Evolutionary conservation across 2,888 invertebrate genomes (phyloP).

Genomic region (Lasioglossum lativentre): DNA sequence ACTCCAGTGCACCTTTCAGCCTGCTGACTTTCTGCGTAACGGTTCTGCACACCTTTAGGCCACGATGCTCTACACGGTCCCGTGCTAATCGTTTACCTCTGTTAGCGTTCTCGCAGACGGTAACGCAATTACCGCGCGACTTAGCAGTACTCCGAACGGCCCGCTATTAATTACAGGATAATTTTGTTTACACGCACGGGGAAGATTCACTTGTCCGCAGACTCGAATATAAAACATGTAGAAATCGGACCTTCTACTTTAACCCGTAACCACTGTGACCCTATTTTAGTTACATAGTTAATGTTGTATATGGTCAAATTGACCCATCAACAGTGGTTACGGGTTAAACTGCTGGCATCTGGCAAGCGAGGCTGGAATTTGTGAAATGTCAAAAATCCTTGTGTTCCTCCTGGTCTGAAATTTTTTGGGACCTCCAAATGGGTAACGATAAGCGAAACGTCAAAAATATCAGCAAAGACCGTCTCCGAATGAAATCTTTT

Average conservation of each 20-base stretch:
- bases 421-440: too few relatives aligned
- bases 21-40: neutral
- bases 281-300: too few relatives aligned
- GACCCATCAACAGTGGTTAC: too few relatives aligned
- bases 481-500: neutral
- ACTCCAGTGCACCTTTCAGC: neutral
- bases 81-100: neutral
- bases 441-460: too few relatives aligned
- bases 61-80: neutral
- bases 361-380: too few relatives aligned
- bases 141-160: neutral
- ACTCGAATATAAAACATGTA: neutral
- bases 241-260: neutral
- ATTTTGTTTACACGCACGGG: neutral
- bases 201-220: neutral
- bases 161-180: neutral
- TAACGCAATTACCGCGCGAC: constrained; percentile 1
- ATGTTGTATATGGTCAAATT: too few relatives aligned
- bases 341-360: too few relatives aligned
- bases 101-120: neutral
- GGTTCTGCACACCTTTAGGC: neutral
- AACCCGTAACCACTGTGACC: too few relatives aligned
- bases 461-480: too few relatives aligned
- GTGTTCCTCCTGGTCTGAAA: too few relatives aligned
- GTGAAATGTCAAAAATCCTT: too few relatives aligned